Evolutionary conservation across 2,797 vertebrate genomes (phyloP), one percentile per base, ranked within the genome.

Genomic region (Sebastes itinus): DNA sequence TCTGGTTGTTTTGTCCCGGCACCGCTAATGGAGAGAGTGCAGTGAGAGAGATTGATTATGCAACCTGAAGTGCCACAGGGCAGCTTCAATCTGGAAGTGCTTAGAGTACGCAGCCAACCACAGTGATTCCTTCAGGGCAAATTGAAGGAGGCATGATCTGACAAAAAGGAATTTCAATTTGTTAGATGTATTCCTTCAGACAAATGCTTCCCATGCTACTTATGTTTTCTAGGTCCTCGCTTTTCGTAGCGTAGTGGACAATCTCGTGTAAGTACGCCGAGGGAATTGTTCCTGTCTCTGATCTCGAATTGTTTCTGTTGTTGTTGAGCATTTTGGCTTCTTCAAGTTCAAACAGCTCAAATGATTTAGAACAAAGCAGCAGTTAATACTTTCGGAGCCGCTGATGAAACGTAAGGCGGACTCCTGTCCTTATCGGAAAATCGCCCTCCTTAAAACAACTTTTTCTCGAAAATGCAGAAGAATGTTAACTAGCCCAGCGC

Each of bases 11-110:
- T 84, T 90, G 86, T 89, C 83, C 82, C 76, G 18, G 46, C 46
- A 12, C 77, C 63, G 14, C 88, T 91, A 89, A 92, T 90, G 91
- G 89, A 83, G 83, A 84, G 87, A 85, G 64, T 32, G 78, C 87
- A 82, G 73, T 28, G 83, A 88, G 92, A 69, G 92, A 95, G 93
- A 95, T 95, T 95, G 93, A 94, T 93, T 91, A 94, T 93, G 89
- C 93, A 92, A 92, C 90, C 85, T 88, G 84, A 78, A 91, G 89
- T 93, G 94, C 94, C 94, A 94, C 92, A 88, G 94, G 94, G 94
- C 94, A 95, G 88, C 87, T 91, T 78, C 88, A 94, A 93, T 94
- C 94, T 95, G 94, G 94, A 94, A 94, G 85, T 88, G 92, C 89
- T 95, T 95, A 94, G 77, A 88, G 87, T 86, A 85, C 16, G 77